These are phyloP conservation scores for Carettochelys insculpta DNA, from an alignment of 2,113 vertebrate genomes.

Conservation along the genomic window DNA sequence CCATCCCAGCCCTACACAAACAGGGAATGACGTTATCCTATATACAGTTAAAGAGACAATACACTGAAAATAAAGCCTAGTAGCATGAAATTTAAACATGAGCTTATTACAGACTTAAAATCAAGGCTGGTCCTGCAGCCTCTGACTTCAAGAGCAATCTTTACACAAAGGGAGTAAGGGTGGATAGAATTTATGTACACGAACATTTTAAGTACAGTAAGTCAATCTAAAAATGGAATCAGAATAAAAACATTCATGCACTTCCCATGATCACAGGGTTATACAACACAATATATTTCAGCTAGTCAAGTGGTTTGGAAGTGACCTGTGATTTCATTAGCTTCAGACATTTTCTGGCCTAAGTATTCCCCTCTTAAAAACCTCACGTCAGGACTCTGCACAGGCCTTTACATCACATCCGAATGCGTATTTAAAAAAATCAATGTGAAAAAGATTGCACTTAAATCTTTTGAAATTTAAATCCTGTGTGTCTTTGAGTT, in stretches of 20 bases:
- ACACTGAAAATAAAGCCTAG: fast-evolving
- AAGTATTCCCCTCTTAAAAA: not conserved
- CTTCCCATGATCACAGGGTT: conserved; percentile 30
- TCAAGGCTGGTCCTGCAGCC: not conserved
- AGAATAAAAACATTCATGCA: conserved; percentile 55
- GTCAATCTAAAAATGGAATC: conserved; percentile 44
- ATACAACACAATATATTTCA: conserved; percentile 42
- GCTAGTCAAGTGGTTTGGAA: not conserved
- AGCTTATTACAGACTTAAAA: not conserved
- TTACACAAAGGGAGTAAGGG: not conserved
- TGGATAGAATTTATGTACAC: fast-evolving
- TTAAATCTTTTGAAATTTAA: not conserved
- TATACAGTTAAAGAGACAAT: not conserved
- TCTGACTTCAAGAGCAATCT: not conserved
- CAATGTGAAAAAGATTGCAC: not conserved
- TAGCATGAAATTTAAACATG: not conserved
- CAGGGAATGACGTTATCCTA: not conserved
- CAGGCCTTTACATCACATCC: not conserved
- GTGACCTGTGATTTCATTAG: not conserved
- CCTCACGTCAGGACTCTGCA: not conserved
- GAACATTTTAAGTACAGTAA: not conserved
- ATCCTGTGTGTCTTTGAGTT: not conserved
- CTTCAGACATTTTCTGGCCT: not conserved
- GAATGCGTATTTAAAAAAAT: not conserved
- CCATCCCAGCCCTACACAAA: too few species aligned